A percentile compares a stretch with the other conserved stretches of the same genome.
These are phyloP conservation scores for Upupa epops DNA, from an alignment of 2,113 vertebrate species.

Conservation along the genomic window DNA sequence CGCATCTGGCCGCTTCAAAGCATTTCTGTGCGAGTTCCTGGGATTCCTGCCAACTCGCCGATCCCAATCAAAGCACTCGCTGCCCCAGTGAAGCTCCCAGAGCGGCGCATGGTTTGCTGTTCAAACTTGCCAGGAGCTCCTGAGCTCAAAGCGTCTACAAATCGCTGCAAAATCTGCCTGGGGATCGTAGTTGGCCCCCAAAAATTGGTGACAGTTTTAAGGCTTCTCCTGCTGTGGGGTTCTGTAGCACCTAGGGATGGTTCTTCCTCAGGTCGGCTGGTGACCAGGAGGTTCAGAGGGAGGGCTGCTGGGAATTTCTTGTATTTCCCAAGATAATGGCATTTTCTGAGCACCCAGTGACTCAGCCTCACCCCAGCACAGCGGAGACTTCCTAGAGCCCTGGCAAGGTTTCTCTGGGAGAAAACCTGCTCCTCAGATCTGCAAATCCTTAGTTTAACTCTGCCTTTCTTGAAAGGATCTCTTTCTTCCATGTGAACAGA, in stretches of 20 bases:
- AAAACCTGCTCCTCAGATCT: neutral
- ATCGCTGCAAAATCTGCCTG: neutral
- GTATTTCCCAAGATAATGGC: neutral
- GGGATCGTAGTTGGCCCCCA: neutral
- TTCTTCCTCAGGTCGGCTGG: neutral
- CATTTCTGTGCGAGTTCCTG: slow-evolving; percentile 66
- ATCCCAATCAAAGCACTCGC: slow-evolving; percentile 61
- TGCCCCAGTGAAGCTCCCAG: slow-evolving; percentile 44
- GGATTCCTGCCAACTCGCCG: slow-evolving; percentile 57
- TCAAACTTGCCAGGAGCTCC: slow-evolving; percentile 56
- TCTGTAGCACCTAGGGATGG: neutral
- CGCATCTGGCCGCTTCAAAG: slow-evolving; percentile 68
- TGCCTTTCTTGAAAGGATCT: neutral
- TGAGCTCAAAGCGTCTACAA: neutral
- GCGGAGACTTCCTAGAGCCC: neutral
- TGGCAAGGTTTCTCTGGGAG: neutral
- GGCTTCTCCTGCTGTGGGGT: too few species aligned
- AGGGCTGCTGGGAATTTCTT: neutral
- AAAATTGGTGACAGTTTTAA: neutral
- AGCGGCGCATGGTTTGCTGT: slow-evolving; percentile 21
- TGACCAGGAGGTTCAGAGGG: neutral
- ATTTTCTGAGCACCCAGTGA: neutral
- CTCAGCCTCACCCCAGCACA: neutral
- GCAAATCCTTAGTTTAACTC: neutral
- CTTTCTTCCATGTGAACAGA: neutral